Evolutionary conservation across 2,113 vertebrate genomes (phyloP).

Genomic region (Plestiodon gilberti): DNA sequence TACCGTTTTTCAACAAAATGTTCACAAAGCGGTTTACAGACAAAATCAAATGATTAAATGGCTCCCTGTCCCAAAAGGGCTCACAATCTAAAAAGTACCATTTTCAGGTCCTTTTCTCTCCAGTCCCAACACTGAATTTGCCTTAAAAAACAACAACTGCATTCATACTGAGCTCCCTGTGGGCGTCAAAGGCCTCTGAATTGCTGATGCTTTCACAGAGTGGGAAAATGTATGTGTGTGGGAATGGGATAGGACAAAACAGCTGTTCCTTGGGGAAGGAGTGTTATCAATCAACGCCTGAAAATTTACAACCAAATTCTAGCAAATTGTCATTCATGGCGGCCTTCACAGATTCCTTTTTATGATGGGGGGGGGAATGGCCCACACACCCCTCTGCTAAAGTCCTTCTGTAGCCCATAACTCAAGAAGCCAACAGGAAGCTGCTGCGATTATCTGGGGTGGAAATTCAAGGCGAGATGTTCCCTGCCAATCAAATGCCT

Average conservation of each 20-base stretch:
- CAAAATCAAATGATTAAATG: too few relatives aligned
- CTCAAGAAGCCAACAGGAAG: constrained; percentile 44
- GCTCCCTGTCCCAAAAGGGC: too few relatives aligned
- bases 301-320: constrained; percentile 1
- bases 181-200: neutral
- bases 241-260: constrained; percentile 34
- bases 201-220: neutral
- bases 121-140: neutral
- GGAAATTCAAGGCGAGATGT: constrained; percentile 51
- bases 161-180: neutral
- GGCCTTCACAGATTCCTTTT: constrained; percentile 43
- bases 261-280: constrained; percentile 3
- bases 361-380: neutral
- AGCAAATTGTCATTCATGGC: neutral
- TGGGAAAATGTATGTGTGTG: constrained; percentile 14
- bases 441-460: constrained; percentile 21
- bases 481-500: constrained; percentile 72
- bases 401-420: constrained; percentile 37
- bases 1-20: too few relatives aligned
- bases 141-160: neutral
- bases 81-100: too few relatives aligned
- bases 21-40: too few relatives aligned
- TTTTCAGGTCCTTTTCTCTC: neutral
- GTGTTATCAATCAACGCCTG: constrained; percentile 45
- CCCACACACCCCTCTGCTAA: neutral